phyloP scores from a whole-genome alignment of 2,888 invertebrate species.

The Anticlea derivata region DNA sequence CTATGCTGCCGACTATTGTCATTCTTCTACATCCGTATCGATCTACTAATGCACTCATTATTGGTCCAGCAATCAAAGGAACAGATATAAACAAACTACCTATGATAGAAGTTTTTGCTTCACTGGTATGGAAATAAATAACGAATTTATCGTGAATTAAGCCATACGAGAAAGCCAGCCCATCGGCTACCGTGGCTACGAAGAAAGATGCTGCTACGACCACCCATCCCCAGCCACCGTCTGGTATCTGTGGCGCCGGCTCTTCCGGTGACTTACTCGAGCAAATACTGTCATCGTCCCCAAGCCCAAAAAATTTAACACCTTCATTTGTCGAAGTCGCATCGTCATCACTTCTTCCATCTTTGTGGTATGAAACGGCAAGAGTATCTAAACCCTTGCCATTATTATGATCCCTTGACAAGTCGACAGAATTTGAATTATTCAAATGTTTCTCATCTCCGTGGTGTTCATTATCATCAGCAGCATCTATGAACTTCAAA shows the following conservation, averaged over 20 bases:
- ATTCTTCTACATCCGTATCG: slow-evolving; percentile 91
- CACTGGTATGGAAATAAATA: slow-evolving; percentile 89
- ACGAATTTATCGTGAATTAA: slow-evolving; percentile 92
- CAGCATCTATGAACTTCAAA: slow-evolving; percentile 66
- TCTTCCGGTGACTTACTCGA: slow-evolving; percentile 63
- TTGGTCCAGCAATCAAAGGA: slow-evolving; percentile 92
- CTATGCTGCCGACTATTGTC: slow-evolving; percentile 89
- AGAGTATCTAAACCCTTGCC: slow-evolving; percentile 51
- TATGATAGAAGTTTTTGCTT: slow-evolving; percentile 93
- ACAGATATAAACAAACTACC: slow-evolving; percentile 95
- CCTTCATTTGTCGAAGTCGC: slow-evolving; percentile 74
- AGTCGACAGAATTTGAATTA: slow-evolving; percentile 70
- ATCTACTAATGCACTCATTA: slow-evolving; percentile 93
- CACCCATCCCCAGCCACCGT: slow-evolving; percentile 97
- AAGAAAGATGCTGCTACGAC: slow-evolving; percentile 94
- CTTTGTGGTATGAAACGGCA: slow-evolving; percentile 57
- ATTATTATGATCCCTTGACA: slow-evolving; percentile 59
- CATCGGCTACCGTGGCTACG: slow-evolving; percentile 95
- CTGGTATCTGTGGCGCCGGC: slow-evolving; percentile 86
- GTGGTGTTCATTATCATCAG: slow-evolving; percentile 55
- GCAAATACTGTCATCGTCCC: slow-evolving; percentile 77
- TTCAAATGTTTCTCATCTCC: slow-evolving; percentile 54
- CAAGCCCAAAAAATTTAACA: slow-evolving; percentile 81
- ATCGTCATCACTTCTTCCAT: slow-evolving; percentile 67
- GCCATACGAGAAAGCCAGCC: slow-evolving; percentile 96